Percentiles rank a stretch among this genome's conserved stretches.
Evolutionary conservation across 1,140 invertebrate genomes (phyloP).

Genomic region (Tyrophagus putrescentiae): DNA sequence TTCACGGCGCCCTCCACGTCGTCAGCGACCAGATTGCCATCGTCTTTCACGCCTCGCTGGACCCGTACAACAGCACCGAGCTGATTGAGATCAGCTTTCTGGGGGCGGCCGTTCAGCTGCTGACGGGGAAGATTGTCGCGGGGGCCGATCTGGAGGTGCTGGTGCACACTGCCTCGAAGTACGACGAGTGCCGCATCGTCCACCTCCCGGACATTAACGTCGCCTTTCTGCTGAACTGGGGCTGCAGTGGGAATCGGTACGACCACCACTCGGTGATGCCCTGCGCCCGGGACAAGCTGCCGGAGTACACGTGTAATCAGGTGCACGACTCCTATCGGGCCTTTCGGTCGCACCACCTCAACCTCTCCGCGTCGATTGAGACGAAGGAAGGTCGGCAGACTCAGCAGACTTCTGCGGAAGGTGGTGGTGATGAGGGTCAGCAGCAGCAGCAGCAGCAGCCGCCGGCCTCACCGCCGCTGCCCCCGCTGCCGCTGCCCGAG

Average conservation of each 20-base stretch:
- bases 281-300: conserved; percentile 87
- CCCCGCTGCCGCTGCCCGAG: conserved; percentile 33
- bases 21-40: conserved; percentile 70
- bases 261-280: conserved; percentile 93
- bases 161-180: conserved; percentile 90
- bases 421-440: conserved; percentile 20
- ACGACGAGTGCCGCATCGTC: conserved; percentile 84
- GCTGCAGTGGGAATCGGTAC: conserved; percentile 75
- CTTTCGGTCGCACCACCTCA: conserved; percentile 83
- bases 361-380: conserved; percentile 72
- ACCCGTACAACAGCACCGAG: conserved; percentile 97
- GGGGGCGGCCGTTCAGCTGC: conserved; percentile 82
- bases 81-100: conserved; percentile 95
- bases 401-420: conserved; percentile 26
- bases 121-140: conserved; percentile 71
- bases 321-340: conserved; percentile 57
- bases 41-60: conserved; percentile 76
- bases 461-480: neutral
- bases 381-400: conserved; percentile 43
- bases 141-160: conserved; percentile 72
- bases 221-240: conserved; percentile 69
- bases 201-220: conserved; percentile 70
- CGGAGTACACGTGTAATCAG: conserved; percentile 90
- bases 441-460: neutral
- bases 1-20: conserved; percentile 81